Evolutionary conservation across 1,140 invertebrate species (phyloP), one percentile per base, ranked within the genome.

Genomic region (Macrotrachela quadricornifera): DNA sequence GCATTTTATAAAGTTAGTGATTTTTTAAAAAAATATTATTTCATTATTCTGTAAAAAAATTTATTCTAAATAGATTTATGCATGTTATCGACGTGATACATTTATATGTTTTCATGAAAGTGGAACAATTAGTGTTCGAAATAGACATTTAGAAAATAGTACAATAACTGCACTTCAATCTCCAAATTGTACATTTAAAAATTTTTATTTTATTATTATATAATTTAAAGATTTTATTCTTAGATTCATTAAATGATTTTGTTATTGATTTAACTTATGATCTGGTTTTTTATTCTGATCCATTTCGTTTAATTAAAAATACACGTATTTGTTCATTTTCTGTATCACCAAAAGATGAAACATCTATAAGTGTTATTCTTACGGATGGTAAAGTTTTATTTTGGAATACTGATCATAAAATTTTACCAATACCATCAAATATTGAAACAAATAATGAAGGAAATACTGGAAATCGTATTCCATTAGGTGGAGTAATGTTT

Each of bases 41-140:
- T 30, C 2, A 30, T 4, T 30, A 2, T 30, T 30, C 21, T 30
- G n/a, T n/a, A n/a, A n/a, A n/a, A n/a, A 69, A 62, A 67, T 70
- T 40, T 56, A 50, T 51, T 63, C 74, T n/a, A 10, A 71, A 74
- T 55, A 61, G 66, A 53, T 74, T 76, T 56, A 61, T 75, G 56
- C 77, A 78, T 69, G 69, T 70, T 6, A 57, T 79, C n/a, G 71
- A 71, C 59, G 75, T 71, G 55, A 62, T 78, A 15, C 77, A 78
- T 65, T 76, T 78, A 58, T 74, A 71, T 57, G 77, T 77, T 8
- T 72, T 70, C 56, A 63, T 78, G 6, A 71, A 71, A 14, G 64
- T 76, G 6, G 58, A 71, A 56, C 55, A 63, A 11, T 61, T 15
- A 39, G 45, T 41, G 18, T 49, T 4, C 21, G 21, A 30, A 30